Base-by-base conservation (phyloP, 2,888 invertebrate genomes). In the Drosophila cognata region DNA sequence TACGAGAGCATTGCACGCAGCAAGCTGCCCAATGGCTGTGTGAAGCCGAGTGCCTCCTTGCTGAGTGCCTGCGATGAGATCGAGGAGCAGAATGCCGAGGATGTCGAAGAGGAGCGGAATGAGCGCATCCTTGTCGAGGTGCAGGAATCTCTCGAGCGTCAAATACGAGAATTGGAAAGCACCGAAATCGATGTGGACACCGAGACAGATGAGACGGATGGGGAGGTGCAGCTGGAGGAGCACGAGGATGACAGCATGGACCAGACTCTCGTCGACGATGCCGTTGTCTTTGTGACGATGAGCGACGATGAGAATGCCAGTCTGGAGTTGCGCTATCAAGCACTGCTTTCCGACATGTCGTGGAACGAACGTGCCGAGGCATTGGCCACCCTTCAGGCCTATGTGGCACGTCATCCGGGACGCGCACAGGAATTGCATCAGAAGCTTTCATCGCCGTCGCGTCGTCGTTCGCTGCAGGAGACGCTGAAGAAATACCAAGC, bases 361-460 rank as follows among this genome's bases (percentile, higher is more conserved):
- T 97, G 97, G 96, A 97, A 97, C 0, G 98, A 98, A 81, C 94
- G 98, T 21, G 95, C 97, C 68, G 97, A 97, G 81, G 96, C 96
- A 10, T 93, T 97, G 82, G 96, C 96, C 2, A 96, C 96, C 3
- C 91, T 97, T 21, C 96, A 97, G 82, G 97, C 96, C 0, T 93
- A 97, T 31, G 97, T 96, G 0, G 96, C 96, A 0, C 95, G 98
- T n/a, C 97, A 98, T 92, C 99, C 99, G 0, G 99, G 98, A 60
- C 91, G 98, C 62, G 98, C 98, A 0, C 95, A 98, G 71, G 97
- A 98, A 82, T 94, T 99, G 52, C 99, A 99, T 93, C 98, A 98
- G 82, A 99, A 99, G 92, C 94, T 99, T 0, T 98, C 98, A 0
- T 98, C 97, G 55, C 98, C 98, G 0, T 97, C 97, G 1, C 94